Base-by-base conservation (phyloP, 2,888 invertebrate species). In the Sarcophaga caerulescens region DNA sequence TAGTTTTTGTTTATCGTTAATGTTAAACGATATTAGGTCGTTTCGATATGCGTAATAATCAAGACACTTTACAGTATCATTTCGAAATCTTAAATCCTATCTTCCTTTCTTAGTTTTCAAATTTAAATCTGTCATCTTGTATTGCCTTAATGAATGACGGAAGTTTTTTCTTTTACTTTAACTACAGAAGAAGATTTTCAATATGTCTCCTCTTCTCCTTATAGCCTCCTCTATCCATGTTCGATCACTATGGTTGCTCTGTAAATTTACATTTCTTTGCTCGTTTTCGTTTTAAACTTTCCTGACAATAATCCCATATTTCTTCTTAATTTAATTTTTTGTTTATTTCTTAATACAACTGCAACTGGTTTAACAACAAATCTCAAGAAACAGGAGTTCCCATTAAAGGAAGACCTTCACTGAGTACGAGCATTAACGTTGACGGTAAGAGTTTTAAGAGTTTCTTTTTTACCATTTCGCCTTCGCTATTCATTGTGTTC, bases 241-340 rank as follows among this genome's bases (percentile, higher is more conserved):
- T 10, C 35, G 2, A 8, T 35, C 2, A 10, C 35, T 35, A 35
- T 35, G 35, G 35, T 35, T 10, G 1, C 52, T 52, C 52, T 17
- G 12, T 17, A 14, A 14, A 52, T 52, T 52, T 14, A 12, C 52
- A 52, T 52, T 14, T 52, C 14, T 12, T 52, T 52, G 14, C 14
- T 52, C 0, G 47, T 14, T 14, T 47, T 47, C 17, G 12, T 52
- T 11, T 47, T 52, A 52, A 52, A 52, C 17, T 52, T 35, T 65
- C 35, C 14, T 65, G 65, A 35, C 65, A 25, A 65, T 74, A 74
- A 74, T 74, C 74, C 74, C 52, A 12, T 17, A 52, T 12, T 52
- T 62, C 14, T 74, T 74, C 19, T 47, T 47, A 14, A 23, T 14
- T 21, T 25, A n/a, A n/a, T 63, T 63, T 63, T 35, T 35, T 35